A percentile compares a stretch with the other conserved stretches of the same genome.
These are phyloP conservation scores for Drosophila mercatorum DNA, from an alignment of 2,888 invertebrate genomes.

Conservation along the genomic window DNA sequence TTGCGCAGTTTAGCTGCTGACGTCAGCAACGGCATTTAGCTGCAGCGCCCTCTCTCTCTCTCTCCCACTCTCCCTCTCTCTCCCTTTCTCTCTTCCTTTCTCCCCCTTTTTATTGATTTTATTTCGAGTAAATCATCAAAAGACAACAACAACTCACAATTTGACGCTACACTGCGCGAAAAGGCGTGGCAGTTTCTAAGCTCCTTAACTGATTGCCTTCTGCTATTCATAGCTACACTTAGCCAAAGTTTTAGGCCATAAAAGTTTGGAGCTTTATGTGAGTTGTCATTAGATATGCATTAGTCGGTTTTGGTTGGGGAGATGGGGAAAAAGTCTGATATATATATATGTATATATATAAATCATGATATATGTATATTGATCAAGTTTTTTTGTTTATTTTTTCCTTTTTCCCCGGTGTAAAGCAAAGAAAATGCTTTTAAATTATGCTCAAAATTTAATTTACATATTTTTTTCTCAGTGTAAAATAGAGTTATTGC, in stretches of 20 bases:
- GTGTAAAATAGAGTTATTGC: too few relatives aligned
- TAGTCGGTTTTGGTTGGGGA: too few relatives aligned
- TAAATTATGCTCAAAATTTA: too few relatives aligned
- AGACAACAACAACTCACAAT: constrained; percentile 3
- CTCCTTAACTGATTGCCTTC: not conserved
- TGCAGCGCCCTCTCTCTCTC: not conserved
- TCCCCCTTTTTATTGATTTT: constrained; percentile 39
- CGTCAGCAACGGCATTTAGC: constrained; percentile 56
- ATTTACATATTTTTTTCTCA: not conserved
- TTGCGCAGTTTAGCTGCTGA: constrained; percentile 59
- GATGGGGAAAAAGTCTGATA: too few relatives aligned
- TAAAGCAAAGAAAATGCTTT: not conserved
- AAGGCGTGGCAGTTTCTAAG: not conserved
- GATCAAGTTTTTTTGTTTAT: too few relatives aligned
- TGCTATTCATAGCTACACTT: not conserved
- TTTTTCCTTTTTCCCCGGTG: not conserved
- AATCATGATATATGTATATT: too few relatives aligned
- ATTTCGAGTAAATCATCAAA: constrained; percentile 5
- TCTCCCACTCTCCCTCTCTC: not conserved
- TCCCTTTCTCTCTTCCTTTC: not conserved
- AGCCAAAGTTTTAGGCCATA: too few relatives aligned
- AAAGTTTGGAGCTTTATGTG: too few relatives aligned
- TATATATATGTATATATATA: too few relatives aligned
- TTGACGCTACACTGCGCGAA: constrained; percentile 6
- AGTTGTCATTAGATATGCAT: too few relatives aligned